A percentile compares a stretch with the other conserved stretches of the same genome.
These are phyloP conservation scores for Anisognathus igniventris DNA, from an alignment of 2,797 vertebrate genomes.

Conservation along the genomic window DNA sequence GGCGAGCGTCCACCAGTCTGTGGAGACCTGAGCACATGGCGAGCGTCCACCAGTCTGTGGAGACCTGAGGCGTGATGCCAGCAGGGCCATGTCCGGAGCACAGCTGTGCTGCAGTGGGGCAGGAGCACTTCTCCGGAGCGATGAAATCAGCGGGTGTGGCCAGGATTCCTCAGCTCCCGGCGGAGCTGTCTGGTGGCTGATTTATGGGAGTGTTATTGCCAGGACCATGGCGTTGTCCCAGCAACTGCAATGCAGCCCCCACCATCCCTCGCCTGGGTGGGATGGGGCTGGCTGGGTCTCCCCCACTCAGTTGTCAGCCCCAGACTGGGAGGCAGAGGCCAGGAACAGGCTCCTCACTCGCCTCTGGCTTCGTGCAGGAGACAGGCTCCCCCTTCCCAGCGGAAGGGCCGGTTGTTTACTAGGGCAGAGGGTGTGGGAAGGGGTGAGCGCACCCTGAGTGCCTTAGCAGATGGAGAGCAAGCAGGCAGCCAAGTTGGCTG, in stretches of 20 bases:
- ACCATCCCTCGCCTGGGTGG: background rate
- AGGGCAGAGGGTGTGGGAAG: constrained; percentile 17
- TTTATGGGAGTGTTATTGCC: constrained; percentile 28
- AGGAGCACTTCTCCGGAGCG: background rate
- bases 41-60: background rate
- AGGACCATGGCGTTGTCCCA: background rate
- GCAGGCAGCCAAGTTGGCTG: background rate
- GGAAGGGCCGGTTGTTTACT: background rate
- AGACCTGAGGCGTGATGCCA: background rate
- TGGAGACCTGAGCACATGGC: accelerated
- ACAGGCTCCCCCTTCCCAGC: background rate
- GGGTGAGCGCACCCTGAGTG: background rate
- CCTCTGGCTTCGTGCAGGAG: background rate
- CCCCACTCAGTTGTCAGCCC: background rate
- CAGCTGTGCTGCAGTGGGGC: background rate
- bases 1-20: background rate
- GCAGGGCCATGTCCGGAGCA: accelerated
- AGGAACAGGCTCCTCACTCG: background rate
- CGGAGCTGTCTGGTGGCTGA: background rate
- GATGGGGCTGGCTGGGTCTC: background rate
- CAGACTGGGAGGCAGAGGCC: accelerated
- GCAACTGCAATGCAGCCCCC: background rate
- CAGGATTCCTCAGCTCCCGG: constrained; percentile 7
- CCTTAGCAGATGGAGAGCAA: background rate
- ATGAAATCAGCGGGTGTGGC: constrained; percentile 47